These are phyloP conservation scores for Mycogona germanica DNA, from an alignment of 2,888 invertebrate genomes.

Conservation along the genomic window DNA sequence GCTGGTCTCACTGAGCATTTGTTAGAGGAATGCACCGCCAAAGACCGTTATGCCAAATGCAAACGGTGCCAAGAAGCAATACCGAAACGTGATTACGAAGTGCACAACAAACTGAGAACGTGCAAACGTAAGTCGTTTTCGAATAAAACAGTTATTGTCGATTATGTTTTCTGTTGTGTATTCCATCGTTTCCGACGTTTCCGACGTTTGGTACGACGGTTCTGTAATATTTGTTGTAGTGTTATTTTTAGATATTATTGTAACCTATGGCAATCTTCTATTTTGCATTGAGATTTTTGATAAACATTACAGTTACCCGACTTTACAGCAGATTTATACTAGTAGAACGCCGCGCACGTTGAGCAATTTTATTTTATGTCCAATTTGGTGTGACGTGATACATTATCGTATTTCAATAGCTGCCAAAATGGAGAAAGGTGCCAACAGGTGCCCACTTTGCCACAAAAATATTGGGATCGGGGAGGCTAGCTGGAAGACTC, in stretches of 20 bases:
- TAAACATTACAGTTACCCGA: not conserved
- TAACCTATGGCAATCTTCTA: not conserved
- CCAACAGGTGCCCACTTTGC: slow-evolving; percentile 76
- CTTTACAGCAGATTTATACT: not conserved
- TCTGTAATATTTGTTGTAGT: not conserved
- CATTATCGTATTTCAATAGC: slow-evolving; percentile 26
- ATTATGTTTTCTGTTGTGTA: not conserved
- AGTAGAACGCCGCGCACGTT: not conserved
- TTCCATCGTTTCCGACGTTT: not conserved
- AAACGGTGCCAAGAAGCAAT: slow-evolving; percentile 60
- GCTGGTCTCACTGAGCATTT: slow-evolving; percentile 68
- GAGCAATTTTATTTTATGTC: slow-evolving; percentile 11
- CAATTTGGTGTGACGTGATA: slow-evolving; percentile 16
- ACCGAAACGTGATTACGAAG: slow-evolving; percentile 46
- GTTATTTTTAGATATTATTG: not conserved
- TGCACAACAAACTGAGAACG: slow-evolving; percentile 47
- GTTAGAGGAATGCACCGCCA: slow-evolving; percentile 64
- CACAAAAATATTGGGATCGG: slow-evolving; percentile 54
- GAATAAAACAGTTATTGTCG: not conserved
- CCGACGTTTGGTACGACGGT: too few species aligned
- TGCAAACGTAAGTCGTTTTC: slow-evolving; percentile 44
- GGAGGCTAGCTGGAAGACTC: slow-evolving; percentile 70
- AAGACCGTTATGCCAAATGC: slow-evolving; percentile 55
- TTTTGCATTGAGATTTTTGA: not conserved
- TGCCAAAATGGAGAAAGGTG: slow-evolving; percentile 45